phyloP scores from a whole-genome alignment of 2,888 invertebrate species.

The Cerastoderma edule region DNA sequence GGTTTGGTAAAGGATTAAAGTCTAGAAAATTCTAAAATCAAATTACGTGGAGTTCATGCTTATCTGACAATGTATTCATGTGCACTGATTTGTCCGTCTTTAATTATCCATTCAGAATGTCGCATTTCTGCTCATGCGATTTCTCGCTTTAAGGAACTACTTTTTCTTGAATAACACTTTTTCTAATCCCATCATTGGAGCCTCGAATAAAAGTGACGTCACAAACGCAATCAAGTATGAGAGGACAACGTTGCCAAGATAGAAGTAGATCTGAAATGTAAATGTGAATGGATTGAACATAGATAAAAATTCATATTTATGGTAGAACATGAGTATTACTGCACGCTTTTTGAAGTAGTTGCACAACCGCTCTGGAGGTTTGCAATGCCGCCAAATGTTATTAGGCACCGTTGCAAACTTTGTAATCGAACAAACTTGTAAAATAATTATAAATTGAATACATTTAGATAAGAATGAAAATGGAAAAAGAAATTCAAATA shows the following conservation, averaged over 20 bases:
- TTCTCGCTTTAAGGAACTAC: neutral
- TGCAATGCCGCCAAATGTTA: neutral
- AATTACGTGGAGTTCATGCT: neutral
- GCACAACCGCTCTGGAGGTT: neutral
- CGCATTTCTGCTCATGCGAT: neutral
- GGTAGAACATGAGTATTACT: neutral
- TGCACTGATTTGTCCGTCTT: neutral
- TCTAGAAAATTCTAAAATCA: neutral
- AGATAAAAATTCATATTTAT: neutral
- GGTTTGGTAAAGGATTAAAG: neutral
- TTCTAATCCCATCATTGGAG: slow-evolving; percentile 20
- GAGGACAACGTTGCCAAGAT: slow-evolving; percentile 1
- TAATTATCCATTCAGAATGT: neutral
- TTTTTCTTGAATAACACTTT: neutral
- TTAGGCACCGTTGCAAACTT: neutral
- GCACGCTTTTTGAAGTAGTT: neutral
- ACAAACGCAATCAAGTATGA: slow-evolving; percentile 11
- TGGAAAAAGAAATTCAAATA: too few species aligned
- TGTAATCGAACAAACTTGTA: neutral
- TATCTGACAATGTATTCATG: neutral
- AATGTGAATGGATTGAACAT: neutral
- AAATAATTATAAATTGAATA: neutral
- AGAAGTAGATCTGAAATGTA: slow-evolving; percentile 13
- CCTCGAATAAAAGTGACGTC: slow-evolving; percentile 4
- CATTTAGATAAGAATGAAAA: too few species aligned